Evolutionary conservation across 2,797 vertebrate species (phyloP), one percentile per base, ranked within the genome.

Genomic region (Xyrichtys novacula): DNA sequence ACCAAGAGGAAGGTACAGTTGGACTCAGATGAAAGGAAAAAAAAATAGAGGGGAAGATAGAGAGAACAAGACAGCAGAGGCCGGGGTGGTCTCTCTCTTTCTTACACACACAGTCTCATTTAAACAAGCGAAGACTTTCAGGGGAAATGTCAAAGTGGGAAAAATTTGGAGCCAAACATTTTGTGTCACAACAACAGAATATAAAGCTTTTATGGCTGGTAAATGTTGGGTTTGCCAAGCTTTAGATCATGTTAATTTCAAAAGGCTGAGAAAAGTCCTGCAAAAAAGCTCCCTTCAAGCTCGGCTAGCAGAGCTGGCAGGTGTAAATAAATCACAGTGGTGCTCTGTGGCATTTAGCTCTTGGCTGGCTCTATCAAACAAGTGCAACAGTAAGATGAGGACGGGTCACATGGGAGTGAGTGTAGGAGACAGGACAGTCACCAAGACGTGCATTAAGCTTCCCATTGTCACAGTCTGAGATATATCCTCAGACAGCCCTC

Each of bases 401-500:
- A 81, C 22, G 53, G 78, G 77, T 89, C 80, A 78, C 70, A 48
- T 56, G 55, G 75, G 63, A 85, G 81, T 54, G 83, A 71, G 81
- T 56, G 76, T 63, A 80, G 76, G 75, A 87, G 87, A 85, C 73
- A 76, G 89, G 87, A 89, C 85, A 89, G 88, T 88, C 89, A 88
- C 89, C 56, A 66, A 76, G 86, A 90, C 67, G 43, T 46, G 81
- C 80, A 93, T 93, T 90, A 88, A 80, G 79, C 80, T 69, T 76
- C 71, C 70, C 29, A 58, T 86, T 85, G 90, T 90, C 87, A 87
- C 71, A 44, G 4, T 36, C 82, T 73, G 64, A 72, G 73, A 89
- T 88, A 91, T 88, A 64, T 73, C 85, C 71, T 68, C 69, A 88
- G 89, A 93, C 90, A 92, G 86, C 70, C 64, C 85, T 71, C 89